These are phyloP conservation scores for Scrobipalpa costella DNA, from an alignment of 2,888 invertebrate genomes.

Conservation along the genomic window DNA sequence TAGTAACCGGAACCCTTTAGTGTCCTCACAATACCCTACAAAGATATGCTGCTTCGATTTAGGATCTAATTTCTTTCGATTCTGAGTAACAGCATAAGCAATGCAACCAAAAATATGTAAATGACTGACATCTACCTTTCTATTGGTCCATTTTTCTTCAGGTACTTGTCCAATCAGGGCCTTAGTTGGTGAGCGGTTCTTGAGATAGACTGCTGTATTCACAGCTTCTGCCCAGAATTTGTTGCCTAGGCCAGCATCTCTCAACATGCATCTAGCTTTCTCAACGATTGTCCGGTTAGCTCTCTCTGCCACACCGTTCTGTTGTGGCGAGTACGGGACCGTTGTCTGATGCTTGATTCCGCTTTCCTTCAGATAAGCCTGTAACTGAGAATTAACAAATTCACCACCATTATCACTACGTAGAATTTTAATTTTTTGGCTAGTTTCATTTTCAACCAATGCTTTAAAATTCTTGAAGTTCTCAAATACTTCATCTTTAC, in stretches of 20 bases:
- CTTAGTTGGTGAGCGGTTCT: not conserved
- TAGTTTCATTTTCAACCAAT: no score
- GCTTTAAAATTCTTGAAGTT: no score
- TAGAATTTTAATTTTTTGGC: no score
- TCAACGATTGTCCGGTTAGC: not conserved
- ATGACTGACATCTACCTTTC: not conserved
- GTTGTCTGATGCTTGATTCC: not conserved
- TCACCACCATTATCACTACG: constrained; percentile 24
- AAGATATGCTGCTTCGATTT: not conserved
- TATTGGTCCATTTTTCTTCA: constrained; percentile 4
- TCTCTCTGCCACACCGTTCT: constrained; percentile 3
- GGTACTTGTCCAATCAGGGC: constrained; percentile 1
- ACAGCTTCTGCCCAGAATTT: constrained; percentile 11
- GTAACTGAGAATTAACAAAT: not conserved
- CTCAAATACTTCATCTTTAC: no score
- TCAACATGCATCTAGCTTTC: not conserved
- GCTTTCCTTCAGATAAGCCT: not conserved
- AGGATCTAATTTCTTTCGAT: not conserved
- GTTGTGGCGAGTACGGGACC: not conserved
- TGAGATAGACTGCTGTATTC: constrained; percentile 2
- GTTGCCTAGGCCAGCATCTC: not conserved
- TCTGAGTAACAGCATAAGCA: not conserved
- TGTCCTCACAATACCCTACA: constrained; percentile 5
- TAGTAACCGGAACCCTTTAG: not conserved
- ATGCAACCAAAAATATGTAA: constrained; percentile 14